Percentiles rank a stretch among this genome's conserved stretches.
phyloP scores from a whole-genome alignment of 2,113 vertebrate genomes.

The Naja naja region DNA sequence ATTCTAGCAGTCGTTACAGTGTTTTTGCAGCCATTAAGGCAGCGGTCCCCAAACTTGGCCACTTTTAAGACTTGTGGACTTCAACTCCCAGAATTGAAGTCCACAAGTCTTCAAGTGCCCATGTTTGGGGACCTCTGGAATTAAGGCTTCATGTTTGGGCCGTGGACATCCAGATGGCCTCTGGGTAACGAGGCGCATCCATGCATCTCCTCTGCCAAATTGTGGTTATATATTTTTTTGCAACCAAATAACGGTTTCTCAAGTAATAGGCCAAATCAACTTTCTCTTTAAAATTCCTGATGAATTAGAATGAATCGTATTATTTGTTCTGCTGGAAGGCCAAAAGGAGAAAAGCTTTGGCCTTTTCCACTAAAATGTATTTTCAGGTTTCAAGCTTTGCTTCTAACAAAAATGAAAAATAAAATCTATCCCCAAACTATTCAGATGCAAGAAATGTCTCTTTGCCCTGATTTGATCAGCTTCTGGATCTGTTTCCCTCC shows the following conservation, averaged over 20 bases:
- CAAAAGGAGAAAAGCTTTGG: neutral
- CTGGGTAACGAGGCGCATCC: neutral
- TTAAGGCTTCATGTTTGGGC: neutral
- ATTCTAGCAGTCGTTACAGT: rapidly evolving
- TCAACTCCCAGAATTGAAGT: too few relatives aligned
- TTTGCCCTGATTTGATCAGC: neutral
- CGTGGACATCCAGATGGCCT: neutral
- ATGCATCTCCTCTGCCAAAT: neutral
- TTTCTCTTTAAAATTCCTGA: neutral
- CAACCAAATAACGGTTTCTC: neutral
- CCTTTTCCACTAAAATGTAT: neutral
- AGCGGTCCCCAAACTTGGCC: too few relatives aligned
- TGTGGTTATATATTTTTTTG: neutral
- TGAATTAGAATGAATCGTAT: neutral
- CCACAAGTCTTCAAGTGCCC: too few relatives aligned
- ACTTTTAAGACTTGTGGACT: too few relatives aligned
- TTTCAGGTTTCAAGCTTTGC: neutral
- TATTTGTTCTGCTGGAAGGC: too few relatives aligned
- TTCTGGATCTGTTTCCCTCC: neutral
- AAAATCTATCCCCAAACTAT: too few relatives aligned
- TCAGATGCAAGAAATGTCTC: neutral
- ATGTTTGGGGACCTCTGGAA: too few relatives aligned
- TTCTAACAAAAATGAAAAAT: too few relatives aligned
- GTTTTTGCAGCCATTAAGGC: neutral
- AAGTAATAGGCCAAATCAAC: neutral